These are phyloP conservation scores for Saccostrea cuccullata DNA, from an alignment of 1,140 invertebrate genomes.

Conservation along the genomic window DNA sequence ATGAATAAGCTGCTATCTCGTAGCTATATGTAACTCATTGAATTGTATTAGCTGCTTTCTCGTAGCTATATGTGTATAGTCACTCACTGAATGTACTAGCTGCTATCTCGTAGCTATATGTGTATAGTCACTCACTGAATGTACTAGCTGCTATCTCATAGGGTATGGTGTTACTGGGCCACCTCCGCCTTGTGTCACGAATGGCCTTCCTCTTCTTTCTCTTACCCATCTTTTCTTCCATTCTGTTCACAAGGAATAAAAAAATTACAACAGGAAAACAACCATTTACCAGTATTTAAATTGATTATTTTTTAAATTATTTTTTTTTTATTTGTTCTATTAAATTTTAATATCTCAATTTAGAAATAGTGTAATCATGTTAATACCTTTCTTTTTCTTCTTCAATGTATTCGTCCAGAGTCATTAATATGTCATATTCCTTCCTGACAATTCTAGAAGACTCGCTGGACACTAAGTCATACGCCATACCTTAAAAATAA, in stretches of 20 bases:
- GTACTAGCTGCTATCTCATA: conserved; percentile 49
- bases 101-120: conserved; percentile 44
- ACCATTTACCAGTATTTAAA: too few relatives aligned
- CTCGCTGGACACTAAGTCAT: conserved; percentile 17
- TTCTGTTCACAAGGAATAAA: background rate
- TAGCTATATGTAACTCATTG: too few relatives aligned
- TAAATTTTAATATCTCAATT: too few relatives aligned
- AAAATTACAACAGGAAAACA: background rate
- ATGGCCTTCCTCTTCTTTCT: background rate
- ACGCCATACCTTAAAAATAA: background rate
- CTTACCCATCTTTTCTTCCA: background rate
- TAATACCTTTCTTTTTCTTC: conserved; percentile 27
- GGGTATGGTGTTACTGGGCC: conserved; percentile 45
- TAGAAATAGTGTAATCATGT: too few relatives aligned
- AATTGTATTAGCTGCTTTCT: too few relatives aligned
- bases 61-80: too few relatives aligned
- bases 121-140: conserved; percentile 41
- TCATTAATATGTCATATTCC: conserved; percentile 52
- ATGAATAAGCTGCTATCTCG: too few relatives aligned
- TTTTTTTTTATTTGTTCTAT: too few relatives aligned
- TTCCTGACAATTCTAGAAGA: conserved; percentile 11
- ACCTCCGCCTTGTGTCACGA: conserved; percentile 24
- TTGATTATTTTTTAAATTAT: too few relatives aligned
- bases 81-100: conserved; percentile 46
- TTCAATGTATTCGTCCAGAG: conserved; percentile 33